Percentiles rank a stretch among this genome's conserved stretches.
phyloP scores from a whole-genome alignment of 2,797 vertebrate species.

The Pogoniulus pusillus region DNA sequence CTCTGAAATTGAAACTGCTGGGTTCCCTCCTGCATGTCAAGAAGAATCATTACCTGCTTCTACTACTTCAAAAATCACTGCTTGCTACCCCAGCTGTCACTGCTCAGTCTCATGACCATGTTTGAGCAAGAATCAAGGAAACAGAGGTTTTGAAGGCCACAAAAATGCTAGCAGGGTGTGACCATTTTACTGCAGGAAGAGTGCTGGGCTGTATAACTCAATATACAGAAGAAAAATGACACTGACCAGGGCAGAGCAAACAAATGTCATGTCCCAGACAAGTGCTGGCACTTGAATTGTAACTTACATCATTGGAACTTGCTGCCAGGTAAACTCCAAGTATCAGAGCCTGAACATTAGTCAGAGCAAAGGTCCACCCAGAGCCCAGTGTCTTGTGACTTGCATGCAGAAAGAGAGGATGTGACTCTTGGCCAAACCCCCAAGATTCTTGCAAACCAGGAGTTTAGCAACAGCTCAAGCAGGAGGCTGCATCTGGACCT shows the following conservation, averaged over 20 bases:
- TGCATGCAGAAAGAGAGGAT: background rate
- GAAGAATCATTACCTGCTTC: too few species aligned
- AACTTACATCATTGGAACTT: background rate
- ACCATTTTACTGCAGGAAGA: slow-evolving; percentile 1
- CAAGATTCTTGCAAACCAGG: background rate
- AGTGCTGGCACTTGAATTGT: background rate
- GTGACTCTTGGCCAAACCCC: background rate
- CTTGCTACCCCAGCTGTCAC: background rate
- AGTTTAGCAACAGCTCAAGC: background rate
- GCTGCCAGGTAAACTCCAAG: slow-evolving; percentile 14
- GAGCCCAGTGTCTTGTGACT: slow-evolving; percentile 24
- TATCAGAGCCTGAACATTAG: background rate
- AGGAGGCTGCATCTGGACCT: background rate
- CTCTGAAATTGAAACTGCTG: background rate
- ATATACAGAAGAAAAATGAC: background rate
- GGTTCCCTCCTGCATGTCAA: background rate
- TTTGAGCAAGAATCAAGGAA: slow-evolving; percentile 34
- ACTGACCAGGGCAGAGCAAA: background rate
- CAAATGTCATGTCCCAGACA: background rate
- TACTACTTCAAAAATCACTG: background rate
- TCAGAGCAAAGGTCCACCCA: slow-evolving; percentile 14
- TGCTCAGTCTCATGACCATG: slow-evolving; percentile 2
- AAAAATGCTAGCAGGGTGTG: slow-evolving; percentile 39
- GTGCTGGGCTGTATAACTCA: background rate
- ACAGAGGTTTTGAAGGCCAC: background rate